Conservation (phyloP, 1,140 invertebrate genomes). For the Proales similis region DNA sequence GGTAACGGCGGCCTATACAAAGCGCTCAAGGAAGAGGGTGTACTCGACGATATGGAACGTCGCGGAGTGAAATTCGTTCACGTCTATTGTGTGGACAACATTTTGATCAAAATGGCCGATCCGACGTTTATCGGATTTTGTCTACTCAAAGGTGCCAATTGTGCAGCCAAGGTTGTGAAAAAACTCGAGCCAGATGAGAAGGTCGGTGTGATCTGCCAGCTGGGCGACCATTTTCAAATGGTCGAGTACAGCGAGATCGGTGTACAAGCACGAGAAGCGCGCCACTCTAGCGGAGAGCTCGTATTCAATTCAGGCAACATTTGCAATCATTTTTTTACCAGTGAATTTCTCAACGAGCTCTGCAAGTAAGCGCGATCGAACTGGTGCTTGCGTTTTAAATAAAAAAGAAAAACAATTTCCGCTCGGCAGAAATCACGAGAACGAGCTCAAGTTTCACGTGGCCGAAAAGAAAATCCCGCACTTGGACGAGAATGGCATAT, state of each 20-base stretch:
- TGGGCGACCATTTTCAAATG: slow-evolving; percentile 71
- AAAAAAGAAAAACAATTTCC: neutral
- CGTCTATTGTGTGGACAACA: slow-evolving; percentile 97
- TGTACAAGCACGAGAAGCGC: slow-evolving; percentile 70
- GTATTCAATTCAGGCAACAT: slow-evolving; percentile 91
- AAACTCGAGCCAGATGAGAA: slow-evolving; percentile 82
- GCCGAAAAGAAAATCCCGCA: slow-evolving; percentile 95
- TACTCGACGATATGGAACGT: slow-evolving; percentile 72
- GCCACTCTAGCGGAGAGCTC: slow-evolving; percentile 68
- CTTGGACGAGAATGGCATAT: slow-evolving; percentile 65
- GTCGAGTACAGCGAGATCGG: slow-evolving; percentile 98
- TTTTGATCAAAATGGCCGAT: slow-evolving; percentile 94
- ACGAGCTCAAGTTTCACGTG: slow-evolving; percentile 75
- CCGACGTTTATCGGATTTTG: slow-evolving; percentile 94
- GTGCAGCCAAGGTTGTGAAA: slow-evolving; percentile 89
- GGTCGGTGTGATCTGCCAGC: slow-evolving; percentile 86
- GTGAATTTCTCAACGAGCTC: slow-evolving; percentile 67
- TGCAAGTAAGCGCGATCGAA: neutral
- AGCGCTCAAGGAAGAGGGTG: slow-evolving; percentile 64
- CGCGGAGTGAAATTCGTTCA: slow-evolving; percentile 84
- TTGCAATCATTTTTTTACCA: slow-evolving; percentile 93
- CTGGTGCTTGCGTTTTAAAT: neutral
- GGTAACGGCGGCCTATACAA: slow-evolving; percentile 94
- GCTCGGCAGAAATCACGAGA: slow-evolving; percentile 42
- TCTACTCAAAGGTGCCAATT: slow-evolving; percentile 75